A percentile compares a stretch with the other conserved stretches of the same genome.
Evolutionary conservation across 1,140 invertebrate species (phyloP).

Genomic region (Parasteatoda tepidariorum): DNA sequence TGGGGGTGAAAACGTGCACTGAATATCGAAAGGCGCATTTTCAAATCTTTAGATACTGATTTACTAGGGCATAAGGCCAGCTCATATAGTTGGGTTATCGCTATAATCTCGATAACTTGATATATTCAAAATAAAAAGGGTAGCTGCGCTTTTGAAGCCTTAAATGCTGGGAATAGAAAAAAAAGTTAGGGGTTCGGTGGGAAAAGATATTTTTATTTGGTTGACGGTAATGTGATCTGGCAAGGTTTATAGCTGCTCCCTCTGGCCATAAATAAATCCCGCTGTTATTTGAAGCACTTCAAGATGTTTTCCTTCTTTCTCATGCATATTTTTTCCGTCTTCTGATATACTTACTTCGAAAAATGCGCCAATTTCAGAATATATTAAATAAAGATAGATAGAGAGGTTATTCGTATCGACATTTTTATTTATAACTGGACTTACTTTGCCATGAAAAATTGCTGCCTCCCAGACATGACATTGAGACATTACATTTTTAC

Average conservation of each 20-base stretch:
- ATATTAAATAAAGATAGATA: constrained; percentile 53
- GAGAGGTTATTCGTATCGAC: constrained; percentile 36
- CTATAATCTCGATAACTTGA: constrained; percentile 28
- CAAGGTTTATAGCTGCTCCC: constrained; percentile 50
- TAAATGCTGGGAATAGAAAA: constrained; percentile 26
- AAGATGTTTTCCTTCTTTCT: constrained; percentile 38
- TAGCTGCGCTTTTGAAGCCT: neutral
- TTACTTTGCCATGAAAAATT: constrained; percentile 20
- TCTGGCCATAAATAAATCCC: constrained; percentile 54
- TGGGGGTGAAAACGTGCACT: constrained; percentile 30
- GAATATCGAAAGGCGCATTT: constrained; percentile 5
- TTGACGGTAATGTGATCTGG: constrained; percentile 47
- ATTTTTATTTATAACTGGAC: constrained; percentile 39
- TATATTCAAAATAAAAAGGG: constrained; percentile 52
- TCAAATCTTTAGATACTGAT: constrained; percentile 43
- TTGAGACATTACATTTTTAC: neutral
- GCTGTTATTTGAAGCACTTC: constrained; percentile 55
- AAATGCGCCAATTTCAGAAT: constrained; percentile 53
- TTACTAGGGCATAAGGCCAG: constrained; percentile 16
- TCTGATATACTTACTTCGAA: neutral
- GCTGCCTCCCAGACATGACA: neutral
- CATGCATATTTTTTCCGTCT: neutral
- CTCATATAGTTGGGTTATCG: neutral
- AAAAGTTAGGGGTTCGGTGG: constrained; percentile 5
- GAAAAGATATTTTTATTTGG: constrained; percentile 52